Evolutionary conservation across 2,888 invertebrate genomes (phyloP), one percentile per base, ranked within the genome.

Genomic region (Ommatoiulus sabulosus): DNA sequence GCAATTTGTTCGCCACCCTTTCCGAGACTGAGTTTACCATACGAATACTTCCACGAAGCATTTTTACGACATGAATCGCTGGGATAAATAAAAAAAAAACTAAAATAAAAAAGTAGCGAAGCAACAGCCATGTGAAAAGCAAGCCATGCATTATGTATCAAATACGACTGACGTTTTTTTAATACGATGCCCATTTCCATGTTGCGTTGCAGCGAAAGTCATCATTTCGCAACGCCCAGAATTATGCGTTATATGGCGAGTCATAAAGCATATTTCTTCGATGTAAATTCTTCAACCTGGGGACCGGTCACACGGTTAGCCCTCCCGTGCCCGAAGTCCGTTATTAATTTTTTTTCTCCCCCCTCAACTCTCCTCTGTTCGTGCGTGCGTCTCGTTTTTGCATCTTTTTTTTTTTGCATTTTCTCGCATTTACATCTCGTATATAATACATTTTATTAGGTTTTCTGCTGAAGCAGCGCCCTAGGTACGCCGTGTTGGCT

Each of bases 211-310:
- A 8, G 46, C 46, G 46, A 46, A 8, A 8, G n/a, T 8, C 46
- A 46, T 46, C 46, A 46, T 46, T 46, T 52, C 72, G 20, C 72
- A 72, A 72, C 72, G 72, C 72, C 72, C 72, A 20, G 24, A 20
- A 72, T 72, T 72, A 72, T 63, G 63, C 63, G 20, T 63, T 63
- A 63, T 63, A 63, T 72, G 72, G 72, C 20, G 24, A 72, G 72
- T 17, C 72, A 72, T 72, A 72, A 72, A 72, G 1, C 72, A 6
- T 20, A 72, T 20, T 72, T 8, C 24, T 72, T 24, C 24, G 24
- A 72, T 72, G 24, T 72, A 72, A 72, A 72, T 72, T 72, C 72
- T 72, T 72, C 72, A 72, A 72, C 72, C 72, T 72, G 72, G 72
- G 20, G 72, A 17, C 8, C 10, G 72, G 72, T 24, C 52, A 52